phyloP scores from a whole-genome alignment of 1,140 invertebrate species.

The Hylaeus anthracinus region DNA sequence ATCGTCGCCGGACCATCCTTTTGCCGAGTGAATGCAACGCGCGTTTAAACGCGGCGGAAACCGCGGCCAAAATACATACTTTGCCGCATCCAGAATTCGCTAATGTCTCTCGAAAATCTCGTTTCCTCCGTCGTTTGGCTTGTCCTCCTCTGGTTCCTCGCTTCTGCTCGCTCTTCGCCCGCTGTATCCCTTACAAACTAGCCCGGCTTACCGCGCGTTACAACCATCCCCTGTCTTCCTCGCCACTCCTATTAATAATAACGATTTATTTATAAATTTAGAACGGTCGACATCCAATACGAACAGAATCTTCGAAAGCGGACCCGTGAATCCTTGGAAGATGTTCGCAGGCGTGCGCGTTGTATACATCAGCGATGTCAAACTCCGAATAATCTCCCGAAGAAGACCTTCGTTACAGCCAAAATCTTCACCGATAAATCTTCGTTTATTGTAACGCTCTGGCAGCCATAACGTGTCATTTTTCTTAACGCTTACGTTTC shows the following conservation, averaged over 20 bases:
- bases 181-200: background rate
- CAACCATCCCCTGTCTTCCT: background rate
- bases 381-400: no score
- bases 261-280: no score
- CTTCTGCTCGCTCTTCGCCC: no score
- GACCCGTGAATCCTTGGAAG: no score
- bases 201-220: background rate
- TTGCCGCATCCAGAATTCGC: conserved; percentile 49
- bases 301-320: no score
- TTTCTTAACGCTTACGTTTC: no score
- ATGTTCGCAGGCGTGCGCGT: no score
- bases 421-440: no score
- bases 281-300: background rate
- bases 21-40: conserved; percentile 40
- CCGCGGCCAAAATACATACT: conserved; percentile 64
- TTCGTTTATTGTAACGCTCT: no score
- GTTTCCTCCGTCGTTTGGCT: background rate
- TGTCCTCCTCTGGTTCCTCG: background rate
- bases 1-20: conserved; percentile 59
- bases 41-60: conserved; percentile 59
- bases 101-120: conserved; percentile 52
- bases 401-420: no score
- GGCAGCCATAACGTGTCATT: no score
- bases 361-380: no score
- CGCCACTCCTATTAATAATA: background rate